Evolutionary conservation across 2,888 invertebrate species (phyloP).

Genomic region (Rhingia rostrata): DNA sequence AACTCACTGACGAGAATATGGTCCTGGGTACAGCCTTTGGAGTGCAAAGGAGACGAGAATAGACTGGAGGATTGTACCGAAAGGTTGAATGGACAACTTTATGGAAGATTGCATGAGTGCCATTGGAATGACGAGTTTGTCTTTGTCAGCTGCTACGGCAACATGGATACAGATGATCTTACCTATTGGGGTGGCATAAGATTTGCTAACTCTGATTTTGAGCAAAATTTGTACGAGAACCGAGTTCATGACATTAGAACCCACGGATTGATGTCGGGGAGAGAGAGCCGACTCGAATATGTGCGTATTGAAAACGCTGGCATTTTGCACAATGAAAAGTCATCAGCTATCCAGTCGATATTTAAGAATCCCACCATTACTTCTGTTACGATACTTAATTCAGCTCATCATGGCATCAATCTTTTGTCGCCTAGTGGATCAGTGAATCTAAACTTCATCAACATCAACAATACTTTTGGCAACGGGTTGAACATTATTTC

Average conservation of each 20-base stretch:
- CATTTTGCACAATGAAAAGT: constrained; percentile 96
- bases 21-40: constrained; percentile 97
- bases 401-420: constrained; percentile 96
- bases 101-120: constrained; percentile 92
- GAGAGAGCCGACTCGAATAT: constrained; percentile 90
- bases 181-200: constrained; percentile 98
- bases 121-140: constrained; percentile 95
- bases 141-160: constrained; percentile 93
- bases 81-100: constrained; percentile 94
- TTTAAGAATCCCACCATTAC: constrained; percentile 92
- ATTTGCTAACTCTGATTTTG: constrained; percentile 94
- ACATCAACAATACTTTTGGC: constrained; percentile 91
- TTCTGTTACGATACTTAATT: constrained; percentile 91
- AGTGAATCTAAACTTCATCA: constrained; percentile 89
- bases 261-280: constrained; percentile 87
- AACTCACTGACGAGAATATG: constrained; percentile 93
- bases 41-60: constrained; percentile 90
- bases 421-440: constrained; percentile 94
- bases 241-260: constrained; percentile 92
- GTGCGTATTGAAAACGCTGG: constrained; percentile 96
- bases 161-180: constrained; percentile 83
- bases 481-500: constrained; percentile 95
- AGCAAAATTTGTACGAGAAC: constrained; percentile 92
- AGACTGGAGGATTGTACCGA: constrained; percentile 93
- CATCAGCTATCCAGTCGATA: constrained; percentile 95